Evolutionary conservation across 1,140 invertebrate genomes (phyloP).

Genomic region (Portunus trituberculatus): DNA sequence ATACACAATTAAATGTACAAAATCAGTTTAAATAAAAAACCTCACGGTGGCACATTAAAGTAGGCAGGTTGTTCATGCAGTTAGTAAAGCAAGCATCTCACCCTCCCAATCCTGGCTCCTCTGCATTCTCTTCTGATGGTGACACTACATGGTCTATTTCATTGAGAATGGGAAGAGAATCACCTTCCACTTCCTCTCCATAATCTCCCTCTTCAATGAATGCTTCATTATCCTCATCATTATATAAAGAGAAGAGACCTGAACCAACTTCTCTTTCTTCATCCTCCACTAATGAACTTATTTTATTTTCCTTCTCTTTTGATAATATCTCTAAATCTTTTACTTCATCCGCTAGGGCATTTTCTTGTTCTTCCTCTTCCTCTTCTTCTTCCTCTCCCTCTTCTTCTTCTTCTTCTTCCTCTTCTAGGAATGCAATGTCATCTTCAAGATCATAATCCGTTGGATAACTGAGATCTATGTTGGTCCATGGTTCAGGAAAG

Average conservation of each 20-base stretch:
- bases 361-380: conserved; percentile 51
- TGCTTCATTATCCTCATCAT: conserved; percentile 61
- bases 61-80: conserved; percentile 50
- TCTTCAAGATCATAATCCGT: conserved; percentile 80
- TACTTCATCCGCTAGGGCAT: not conserved
- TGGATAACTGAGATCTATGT: conserved; percentile 78
- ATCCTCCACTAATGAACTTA: not conserved
- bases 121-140: conserved; percentile 34
- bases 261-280: conserved; percentile 56
- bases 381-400: conserved; percentile 72
- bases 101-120: conserved; percentile 77
- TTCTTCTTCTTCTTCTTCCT: conserved; percentile 78
- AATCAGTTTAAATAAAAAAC: not conserved
- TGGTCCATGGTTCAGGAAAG: conserved; percentile 78
- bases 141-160: not conserved
- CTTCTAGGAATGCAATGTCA: conserved; percentile 79
- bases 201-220: conserved; percentile 56
- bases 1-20: not conserved
- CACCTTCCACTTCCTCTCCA: conserved; percentile 42
- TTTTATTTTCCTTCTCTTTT: conserved; percentile 17
- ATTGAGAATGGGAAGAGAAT: not conserved
- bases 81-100: conserved; percentile 73
- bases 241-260: conserved; percentile 59
- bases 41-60: not conserved
- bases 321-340: not conserved